phyloP scores from a whole-genome alignment of 2,797 vertebrate genomes.

The Cirrhinus molitorella region DNA sequence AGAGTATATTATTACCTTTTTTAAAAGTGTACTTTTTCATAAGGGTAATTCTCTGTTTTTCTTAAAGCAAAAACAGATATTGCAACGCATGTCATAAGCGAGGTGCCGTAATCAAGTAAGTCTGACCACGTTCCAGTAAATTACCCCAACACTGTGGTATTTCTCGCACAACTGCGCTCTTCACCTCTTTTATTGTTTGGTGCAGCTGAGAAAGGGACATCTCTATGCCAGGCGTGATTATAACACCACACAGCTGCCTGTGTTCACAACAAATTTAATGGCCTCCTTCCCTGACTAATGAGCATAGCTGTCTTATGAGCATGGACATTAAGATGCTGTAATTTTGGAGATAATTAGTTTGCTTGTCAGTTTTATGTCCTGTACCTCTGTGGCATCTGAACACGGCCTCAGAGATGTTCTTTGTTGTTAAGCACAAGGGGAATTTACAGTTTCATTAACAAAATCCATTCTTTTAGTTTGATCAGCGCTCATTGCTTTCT shows the following conservation, averaged over 20 bases:
- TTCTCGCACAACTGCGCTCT: constrained; percentile 41
- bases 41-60: not conserved
- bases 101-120: constrained; percentile 8
- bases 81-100: constrained; percentile 14
- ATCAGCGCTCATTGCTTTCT: constrained; percentile 65
- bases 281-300: constrained; percentile 58
- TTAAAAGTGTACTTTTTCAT: not conserved
- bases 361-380: constrained; percentile 88
- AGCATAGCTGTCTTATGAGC: constrained; percentile 70
- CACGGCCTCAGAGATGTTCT: constrained; percentile 75
- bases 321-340: constrained; percentile 81
- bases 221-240: constrained; percentile 57
- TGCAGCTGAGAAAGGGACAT: constrained; percentile 50
- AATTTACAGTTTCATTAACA: constrained; percentile 73
- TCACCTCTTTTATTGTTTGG: constrained; percentile 51
- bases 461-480: constrained; percentile 68
- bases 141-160: constrained; percentile 43
- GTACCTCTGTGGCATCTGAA: constrained; percentile 80
- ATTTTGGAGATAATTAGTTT: constrained; percentile 89
- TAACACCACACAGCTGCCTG: constrained; percentile 59
- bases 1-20: too few species aligned
- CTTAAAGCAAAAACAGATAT: not conserved
- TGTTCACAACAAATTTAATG: constrained; percentile 59
- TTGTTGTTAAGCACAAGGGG: constrained; percentile 56
- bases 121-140: constrained; percentile 37